Percentiles rank a stretch among this genome's conserved stretches.
Evolutionary conservation across 2,113 vertebrate species (phyloP).

Genomic region (Gopherus flavomarginatus): DNA sequence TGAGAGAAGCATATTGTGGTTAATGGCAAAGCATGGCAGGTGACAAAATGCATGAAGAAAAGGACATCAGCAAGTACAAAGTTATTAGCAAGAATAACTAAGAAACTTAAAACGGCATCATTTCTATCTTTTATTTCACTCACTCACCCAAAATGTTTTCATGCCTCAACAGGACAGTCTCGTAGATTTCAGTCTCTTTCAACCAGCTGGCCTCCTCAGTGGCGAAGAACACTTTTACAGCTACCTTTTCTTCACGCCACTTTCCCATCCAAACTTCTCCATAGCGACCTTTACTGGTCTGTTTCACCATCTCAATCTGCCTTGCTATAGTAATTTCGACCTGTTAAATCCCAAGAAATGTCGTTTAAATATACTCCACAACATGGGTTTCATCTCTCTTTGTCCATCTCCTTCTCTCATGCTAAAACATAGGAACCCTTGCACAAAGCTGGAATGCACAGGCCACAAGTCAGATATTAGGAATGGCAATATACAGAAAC

Average conservation of each 20-base stretch:
- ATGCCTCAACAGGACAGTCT: constrained; percentile 97
- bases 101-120: neutral
- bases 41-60: neutral
- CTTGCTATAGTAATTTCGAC: constrained; percentile 98
- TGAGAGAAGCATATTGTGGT: neutral
- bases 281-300: too few species aligned
- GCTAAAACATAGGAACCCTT: accelerated
- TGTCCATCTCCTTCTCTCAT: neutral
- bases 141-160: constrained; percentile 96
- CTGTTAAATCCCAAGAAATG: constrained; percentile 73
- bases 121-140: constrained; percentile 43
- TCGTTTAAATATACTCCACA: neutral
- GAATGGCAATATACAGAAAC: too few species aligned
- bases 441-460: accelerated
- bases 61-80: constrained; percentile 20
- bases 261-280: too few species aligned
- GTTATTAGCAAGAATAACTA: neutral
- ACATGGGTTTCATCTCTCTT: neutral
- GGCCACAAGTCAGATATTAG: too few species aligned
- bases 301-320: constrained; percentile 99
- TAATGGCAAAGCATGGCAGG: constrained; percentile 32
- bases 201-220: constrained; percentile 99
- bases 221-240: too few species aligned
- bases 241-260: too few species aligned
- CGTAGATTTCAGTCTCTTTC: constrained; percentile 98